Evolutionary conservation across 2,888 invertebrate genomes (phyloP), one percentile per base, ranked within the genome.

Genomic region (Agrotis exclamationis): DNA sequence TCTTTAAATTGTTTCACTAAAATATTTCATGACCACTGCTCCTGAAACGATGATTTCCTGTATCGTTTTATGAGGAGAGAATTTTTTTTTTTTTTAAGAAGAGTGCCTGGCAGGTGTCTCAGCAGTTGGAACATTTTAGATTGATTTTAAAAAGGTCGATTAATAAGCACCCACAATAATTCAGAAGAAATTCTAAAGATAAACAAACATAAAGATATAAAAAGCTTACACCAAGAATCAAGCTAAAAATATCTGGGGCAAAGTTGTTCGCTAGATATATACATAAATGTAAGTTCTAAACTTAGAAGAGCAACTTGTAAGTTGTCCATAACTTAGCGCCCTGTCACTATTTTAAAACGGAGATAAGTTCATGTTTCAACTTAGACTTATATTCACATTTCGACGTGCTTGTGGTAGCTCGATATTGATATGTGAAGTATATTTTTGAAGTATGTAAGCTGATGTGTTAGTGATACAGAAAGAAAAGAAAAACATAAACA

Each of bases 291-390:
- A 57, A 57, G 33, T 56, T 47, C 13, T 47, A n/a, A 66, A 74
- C 45, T 69, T 75, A 14, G 45, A 6, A n/a, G 47, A 45, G 44
- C 18, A 65, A 74, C 60, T 68, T 65, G 56, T 64, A 77, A 78
- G 51, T 63, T 74, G 39, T 48, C 60, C 69, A 63, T 69, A 75
- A 76, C 69, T 78, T 69, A 80, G 24, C 63, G 22, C 22, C 44
- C 33, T 58, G 69, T 65, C 74, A 79, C 76, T 69, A 75, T 78
- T 78, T 80, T 80, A 78, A 80, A 78, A 56, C 69, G 81, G 76
- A 80, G 76, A 75, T 75, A 80, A 75, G 69, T 69, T 80, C 76
- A 78, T 65, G 53, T 75, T 78, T 80, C 69, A 74, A 45, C 18
- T 65, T 65, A 44, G 24, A 62, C 33, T 47, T 57, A 28, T n/a